Percentiles rank a stretch among this genome's conserved stretches.
Evolutionary conservation across 2,888 invertebrate species (phyloP).

Genomic region (Tachystola acroxantha): DNA sequence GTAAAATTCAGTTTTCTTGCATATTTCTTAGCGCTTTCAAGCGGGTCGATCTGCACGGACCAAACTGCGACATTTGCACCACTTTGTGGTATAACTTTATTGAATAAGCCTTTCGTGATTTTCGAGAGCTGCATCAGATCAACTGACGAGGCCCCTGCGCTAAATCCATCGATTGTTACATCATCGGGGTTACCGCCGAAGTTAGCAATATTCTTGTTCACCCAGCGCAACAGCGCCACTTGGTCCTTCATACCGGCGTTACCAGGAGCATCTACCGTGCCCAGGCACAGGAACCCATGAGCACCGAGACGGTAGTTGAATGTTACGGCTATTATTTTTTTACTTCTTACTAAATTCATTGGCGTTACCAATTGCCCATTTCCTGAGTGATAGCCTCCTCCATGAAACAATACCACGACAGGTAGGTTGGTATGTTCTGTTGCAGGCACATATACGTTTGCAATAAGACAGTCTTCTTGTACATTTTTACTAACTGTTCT

Average conservation of each 20-base stretch:
- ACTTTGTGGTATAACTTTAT: constrained; percentile 41
- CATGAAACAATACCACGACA: constrained; percentile 31
- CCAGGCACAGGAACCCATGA: constrained; percentile 31
- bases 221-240: constrained; percentile 40
- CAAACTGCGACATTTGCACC: constrained; percentile 31
- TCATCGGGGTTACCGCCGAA: constrained; percentile 47
- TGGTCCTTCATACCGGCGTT: constrained; percentile 46
- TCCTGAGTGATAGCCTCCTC: constrained; percentile 28
- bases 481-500: neutral
- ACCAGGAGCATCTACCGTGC: constrained; percentile 34
- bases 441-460: constrained; percentile 45
- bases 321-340: constrained; percentile 24
- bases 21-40: constrained; percentile 29
- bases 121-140: constrained; percentile 37
- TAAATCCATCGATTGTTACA: constrained; percentile 37
- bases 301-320: constrained; percentile 34
- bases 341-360: constrained; percentile 18
- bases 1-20: constrained; percentile 27
- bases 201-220: constrained; percentile 36
- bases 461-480: constrained; percentile 46
- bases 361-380: constrained; percentile 14
- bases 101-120: constrained; percentile 31
- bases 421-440: constrained; percentile 29
- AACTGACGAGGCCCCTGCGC: constrained; percentile 36
- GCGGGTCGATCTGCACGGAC: constrained; percentile 31